Percentiles rank a stretch among this genome's conserved stretches.
phyloP scores from a whole-genome alignment of 2,797 vertebrate genomes.

The Aratinga solstitialis region DNA sequence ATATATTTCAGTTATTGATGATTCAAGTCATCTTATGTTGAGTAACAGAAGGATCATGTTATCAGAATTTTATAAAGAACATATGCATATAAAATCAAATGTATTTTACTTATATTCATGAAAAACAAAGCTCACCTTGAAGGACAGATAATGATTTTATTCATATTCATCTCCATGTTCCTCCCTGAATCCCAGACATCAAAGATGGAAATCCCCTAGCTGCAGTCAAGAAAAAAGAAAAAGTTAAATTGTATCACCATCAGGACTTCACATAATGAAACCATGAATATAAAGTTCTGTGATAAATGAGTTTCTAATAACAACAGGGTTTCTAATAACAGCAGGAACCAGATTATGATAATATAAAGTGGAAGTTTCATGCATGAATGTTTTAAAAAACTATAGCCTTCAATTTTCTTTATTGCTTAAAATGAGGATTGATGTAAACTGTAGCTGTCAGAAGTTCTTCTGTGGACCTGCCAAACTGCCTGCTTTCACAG shows the following conservation, averaged over 20 bases:
- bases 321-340: conserved; percentile 13
- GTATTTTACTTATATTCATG: conserved; percentile 13
- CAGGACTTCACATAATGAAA: conserved; percentile 44
- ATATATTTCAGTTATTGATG: conserved; percentile 39
- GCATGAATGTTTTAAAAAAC: not conserved
- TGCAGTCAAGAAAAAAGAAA: conserved; percentile 42
- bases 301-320: conserved; percentile 55
- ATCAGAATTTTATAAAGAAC: conserved; percentile 19
- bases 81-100: conserved; percentile 12
- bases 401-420: not conserved
- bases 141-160: conserved; percentile 49
- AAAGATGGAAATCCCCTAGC: conserved; percentile 52
- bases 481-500: not conserved
- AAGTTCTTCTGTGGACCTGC: not conserved
- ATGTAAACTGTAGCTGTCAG: not conserved
- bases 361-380: not conserved
- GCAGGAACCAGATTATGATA: conserved; percentile 29
- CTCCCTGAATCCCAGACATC: conserved; percentile 38
- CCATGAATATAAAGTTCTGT: conserved; percentile 45
- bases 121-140: conserved; percentile 51
- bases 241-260: conserved; percentile 36
- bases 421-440: not conserved
- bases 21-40: not conserved
- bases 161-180: conserved; percentile 53
- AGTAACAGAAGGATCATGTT: conserved; percentile 25